Evolutionary conservation across 1,140 invertebrate genomes (phyloP), one percentile per base, ranked within the genome.

Genomic region (Spodoptera litura): DNA sequence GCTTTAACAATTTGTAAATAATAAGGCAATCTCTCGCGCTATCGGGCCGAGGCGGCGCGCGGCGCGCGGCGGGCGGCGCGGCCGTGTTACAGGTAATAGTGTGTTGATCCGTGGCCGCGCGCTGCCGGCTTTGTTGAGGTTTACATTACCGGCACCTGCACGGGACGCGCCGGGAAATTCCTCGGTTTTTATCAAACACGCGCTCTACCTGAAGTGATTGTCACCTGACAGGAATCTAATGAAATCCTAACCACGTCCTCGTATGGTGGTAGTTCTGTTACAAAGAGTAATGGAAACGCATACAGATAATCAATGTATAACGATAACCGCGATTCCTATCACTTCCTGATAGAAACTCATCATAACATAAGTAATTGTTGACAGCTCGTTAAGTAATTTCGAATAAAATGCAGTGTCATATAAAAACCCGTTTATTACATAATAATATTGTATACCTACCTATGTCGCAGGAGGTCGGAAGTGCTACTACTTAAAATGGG

Each of bases 1-100:
- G 2, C 62, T 66, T 70, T 53, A 53, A 70, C 66, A 70, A 70
- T 70, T 70, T 53, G 49, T 53, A 53, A 31, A 70, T 25, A 70
- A 70, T 70, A 20, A n/a, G n/a, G 38, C 38, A 44, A 20, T 15
- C 27, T 61, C 62, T n/a, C 2, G 15, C 38, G 15, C 38, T 35
- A 25, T 49, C 38, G 62, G 5, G 38, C 52, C 12, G 20, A 20
- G 20, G 52, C 31, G 4, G 31, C 31, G 31, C 3, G 31, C 31
- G 31, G 3, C 2, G 52, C 3, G 9, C 20, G 10, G 27, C 11
- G 66, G 5, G 49, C 59, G 59, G 66, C 12, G 49, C 59, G 59
- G 8, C 59, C 27, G 4, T 20, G 20, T 20, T 20, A 20, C 20
- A 20, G 20, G 20, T n/a, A 68, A 68, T 68, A 68, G 27, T 20